phyloP scores from a whole-genome alignment of 92 coral and sea anemone species.

The Plumapathes pennacea region DNA sequence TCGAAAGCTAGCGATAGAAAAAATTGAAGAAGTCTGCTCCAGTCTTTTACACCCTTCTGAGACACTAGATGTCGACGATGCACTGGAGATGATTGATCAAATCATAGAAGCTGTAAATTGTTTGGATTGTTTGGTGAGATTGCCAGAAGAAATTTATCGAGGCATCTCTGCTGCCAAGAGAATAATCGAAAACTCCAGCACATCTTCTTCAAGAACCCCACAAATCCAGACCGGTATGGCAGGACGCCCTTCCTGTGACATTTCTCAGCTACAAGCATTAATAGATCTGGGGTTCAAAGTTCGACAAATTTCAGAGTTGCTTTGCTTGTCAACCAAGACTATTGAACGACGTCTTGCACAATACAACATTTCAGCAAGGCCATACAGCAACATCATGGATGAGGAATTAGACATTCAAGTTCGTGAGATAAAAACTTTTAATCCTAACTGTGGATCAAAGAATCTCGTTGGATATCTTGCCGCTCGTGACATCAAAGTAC shows the following conservation, averaged over 20 bases:
- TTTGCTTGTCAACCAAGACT: slow-evolving; percentile 24
- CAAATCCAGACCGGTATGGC: background rate
- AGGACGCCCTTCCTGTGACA: slow-evolving; percentile 23
- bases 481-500: slow-evolving; percentile 28
- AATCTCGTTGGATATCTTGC: slow-evolving; percentile 52
- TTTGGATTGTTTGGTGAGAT: too few species aligned
- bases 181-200: too few species aligned
- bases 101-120: too few species aligned
- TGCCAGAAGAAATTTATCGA: too few species aligned
- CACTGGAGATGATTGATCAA: too few species aligned
- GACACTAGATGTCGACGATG: too few species aligned
- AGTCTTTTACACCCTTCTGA: too few species aligned
- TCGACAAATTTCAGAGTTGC: slow-evolving; percentile 7
- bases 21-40: too few species aligned
- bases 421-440: slow-evolving; percentile 18
- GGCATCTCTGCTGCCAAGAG: too few species aligned
- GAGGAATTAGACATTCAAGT: slow-evolving; percentile 34
- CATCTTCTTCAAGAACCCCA: too few species aligned
- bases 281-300: slow-evolving; percentile 3
- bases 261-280: slow-evolving; percentile 4
- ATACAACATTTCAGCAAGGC: slow-evolving; percentile 35
- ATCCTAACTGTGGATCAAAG: slow-evolving; percentile 53
- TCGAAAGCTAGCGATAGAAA: too few species aligned
- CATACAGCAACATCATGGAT: slow-evolving; percentile 31
- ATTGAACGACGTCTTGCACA: slow-evolving; percentile 53